phyloP scores from a whole-genome alignment of 1,140 invertebrate species.

The Diabrotica undecimpunctata region DNA sequence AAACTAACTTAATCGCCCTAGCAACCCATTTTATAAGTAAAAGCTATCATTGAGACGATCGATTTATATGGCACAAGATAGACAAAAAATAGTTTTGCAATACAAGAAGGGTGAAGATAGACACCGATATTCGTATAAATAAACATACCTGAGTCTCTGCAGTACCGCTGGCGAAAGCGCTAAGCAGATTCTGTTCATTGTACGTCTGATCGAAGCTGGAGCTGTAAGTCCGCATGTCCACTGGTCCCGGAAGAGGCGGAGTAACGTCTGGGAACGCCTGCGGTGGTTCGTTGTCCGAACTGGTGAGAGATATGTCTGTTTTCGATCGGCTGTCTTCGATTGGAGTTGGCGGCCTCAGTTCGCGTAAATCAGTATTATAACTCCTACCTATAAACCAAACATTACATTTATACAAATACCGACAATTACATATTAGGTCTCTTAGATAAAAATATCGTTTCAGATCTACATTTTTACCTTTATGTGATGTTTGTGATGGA shows the following conservation, averaged over 20 bases:
- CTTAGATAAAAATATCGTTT: too few relatives aligned
- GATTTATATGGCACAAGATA: too few relatives aligned
- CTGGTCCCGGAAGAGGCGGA: conserved; percentile 74
- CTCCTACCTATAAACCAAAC: conserved; percentile 19
- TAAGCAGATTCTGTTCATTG: conserved; percentile 59
- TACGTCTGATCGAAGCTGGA: conserved; percentile 51
- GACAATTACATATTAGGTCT: too few relatives aligned
- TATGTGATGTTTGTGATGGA: conserved; percentile 44
- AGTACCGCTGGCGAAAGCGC: conserved; percentile 60
- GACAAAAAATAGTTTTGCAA: too few relatives aligned
- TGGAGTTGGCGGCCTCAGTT: conserved; percentile 43
- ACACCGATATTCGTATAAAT: too few relatives aligned
- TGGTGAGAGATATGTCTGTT: conserved; percentile 27
- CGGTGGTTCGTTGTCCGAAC: conserved; percentile 32
- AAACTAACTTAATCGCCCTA: too few relatives aligned
- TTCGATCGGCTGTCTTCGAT: conserved; percentile 38
- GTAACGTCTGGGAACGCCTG: conserved; percentile 57
- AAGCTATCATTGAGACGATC: too few relatives aligned
- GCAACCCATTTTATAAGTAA: too few relatives aligned
- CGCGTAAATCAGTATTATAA: conserved; percentile 47
- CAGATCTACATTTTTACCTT: conserved; percentile 13
- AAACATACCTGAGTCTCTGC: conserved; percentile 64
- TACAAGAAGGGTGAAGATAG: too few relatives aligned
- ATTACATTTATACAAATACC: conserved; percentile 23
- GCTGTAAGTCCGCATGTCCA: conserved; percentile 83